Conservation (phyloP, 1,140 invertebrate genomes). For the Periplaneta americana region DNA sequence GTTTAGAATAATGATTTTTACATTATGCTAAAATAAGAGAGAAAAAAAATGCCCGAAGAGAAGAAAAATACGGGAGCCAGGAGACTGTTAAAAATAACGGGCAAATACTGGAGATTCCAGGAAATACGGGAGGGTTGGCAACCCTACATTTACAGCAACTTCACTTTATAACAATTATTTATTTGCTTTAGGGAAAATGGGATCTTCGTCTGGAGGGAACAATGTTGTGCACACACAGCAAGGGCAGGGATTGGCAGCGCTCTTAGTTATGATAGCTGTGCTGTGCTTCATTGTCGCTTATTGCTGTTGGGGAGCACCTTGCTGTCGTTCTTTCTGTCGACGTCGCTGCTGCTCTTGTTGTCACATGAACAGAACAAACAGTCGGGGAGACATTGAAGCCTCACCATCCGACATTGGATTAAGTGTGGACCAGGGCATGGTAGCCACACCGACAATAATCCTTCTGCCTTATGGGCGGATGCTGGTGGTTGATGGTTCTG, state of each 20-base stretch:
- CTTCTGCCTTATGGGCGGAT: conserved; percentile 50
- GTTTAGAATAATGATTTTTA: too few species aligned
- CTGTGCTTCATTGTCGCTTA: conserved; percentile 51
- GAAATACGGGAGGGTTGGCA: too few species aligned
- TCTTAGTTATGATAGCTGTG: conserved; percentile 51
- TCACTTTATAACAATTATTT: too few species aligned
- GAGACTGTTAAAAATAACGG: too few species aligned
- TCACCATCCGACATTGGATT: conserved; percentile 28
- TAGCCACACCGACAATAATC: conserved; percentile 46
- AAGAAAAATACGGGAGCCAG: too few species aligned
- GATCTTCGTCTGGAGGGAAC: conserved; percentile 17
- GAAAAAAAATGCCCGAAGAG: too few species aligned
- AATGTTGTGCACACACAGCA: conserved; percentile 27
- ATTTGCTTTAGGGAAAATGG: conserved; percentile 21
- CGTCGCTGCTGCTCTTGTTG: conserved; percentile 40
- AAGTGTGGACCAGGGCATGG: conserved; percentile 30
- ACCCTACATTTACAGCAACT: too few species aligned
- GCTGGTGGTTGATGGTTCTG: conserved; percentile 47
- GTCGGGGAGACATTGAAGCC: conserved; percentile 27
- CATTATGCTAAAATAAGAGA: too few species aligned
- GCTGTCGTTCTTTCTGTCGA: conserved; percentile 43
- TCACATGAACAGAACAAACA: conserved; percentile 33
- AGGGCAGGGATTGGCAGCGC: conserved; percentile 44
- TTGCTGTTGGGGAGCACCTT: conserved; percentile 53
- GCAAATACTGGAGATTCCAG: too few species aligned